These are phyloP conservation scores for Montipora sp. DNA, from an alignment of 64 coral and sea anemone genomes.

Conservation along the genomic window DNA sequence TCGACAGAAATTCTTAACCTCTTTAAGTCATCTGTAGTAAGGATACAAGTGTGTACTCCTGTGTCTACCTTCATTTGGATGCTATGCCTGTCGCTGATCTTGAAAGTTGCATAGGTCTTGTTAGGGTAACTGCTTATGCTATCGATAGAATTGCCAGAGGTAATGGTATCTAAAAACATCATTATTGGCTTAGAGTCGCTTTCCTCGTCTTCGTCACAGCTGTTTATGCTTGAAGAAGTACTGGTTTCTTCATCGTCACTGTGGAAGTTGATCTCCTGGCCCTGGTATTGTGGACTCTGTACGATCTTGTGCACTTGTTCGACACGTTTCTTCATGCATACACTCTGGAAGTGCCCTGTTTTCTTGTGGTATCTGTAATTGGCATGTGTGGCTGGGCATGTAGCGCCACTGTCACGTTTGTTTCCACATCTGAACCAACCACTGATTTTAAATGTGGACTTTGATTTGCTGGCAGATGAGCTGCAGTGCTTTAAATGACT, in stretches of 20 bases:
- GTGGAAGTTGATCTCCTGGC: background rate
- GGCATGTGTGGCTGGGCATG: too few species aligned
- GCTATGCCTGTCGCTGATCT: conserved; percentile 26
- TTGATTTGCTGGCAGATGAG: too few species aligned
- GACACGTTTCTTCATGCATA: too few species aligned
- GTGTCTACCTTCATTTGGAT: too few species aligned
- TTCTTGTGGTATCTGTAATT: too few species aligned
- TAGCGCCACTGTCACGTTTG: too few species aligned
- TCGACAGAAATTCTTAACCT: conserved; percentile 19
- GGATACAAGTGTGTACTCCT: conserved; percentile 35
- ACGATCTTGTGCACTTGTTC: too few species aligned
- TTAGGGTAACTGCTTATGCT: conserved; percentile 45
- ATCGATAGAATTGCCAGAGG: conserved; percentile 21
- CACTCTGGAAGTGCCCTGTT: too few species aligned
- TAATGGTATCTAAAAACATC: background rate
- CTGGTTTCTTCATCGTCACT: background rate
- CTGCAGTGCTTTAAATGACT: too few species aligned
- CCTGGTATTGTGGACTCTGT: background rate
- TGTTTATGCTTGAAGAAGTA: background rate
- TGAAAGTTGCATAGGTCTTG: conserved; percentile 25
- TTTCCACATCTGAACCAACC: too few species aligned
- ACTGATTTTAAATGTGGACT: too few species aligned
- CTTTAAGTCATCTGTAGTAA: conserved; percentile 54
- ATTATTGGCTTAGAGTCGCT: conserved; percentile 41
- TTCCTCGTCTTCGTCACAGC: background rate